These are phyloP conservation scores for Leuctra nigra DNA, from an alignment of 2,888 invertebrate species.

Conservation along the genomic window DNA sequence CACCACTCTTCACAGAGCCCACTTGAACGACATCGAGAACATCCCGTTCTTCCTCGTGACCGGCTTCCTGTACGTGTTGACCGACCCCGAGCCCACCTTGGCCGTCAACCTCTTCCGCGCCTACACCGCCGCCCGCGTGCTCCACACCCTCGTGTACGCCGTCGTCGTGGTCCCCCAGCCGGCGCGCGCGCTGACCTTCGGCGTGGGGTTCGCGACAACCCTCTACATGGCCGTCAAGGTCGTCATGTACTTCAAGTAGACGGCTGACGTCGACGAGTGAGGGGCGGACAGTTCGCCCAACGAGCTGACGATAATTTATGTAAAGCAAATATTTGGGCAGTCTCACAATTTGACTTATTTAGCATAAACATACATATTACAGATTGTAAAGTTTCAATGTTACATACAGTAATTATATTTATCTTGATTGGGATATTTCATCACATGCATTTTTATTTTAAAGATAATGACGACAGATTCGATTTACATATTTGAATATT, in stretches of 20 bases:
- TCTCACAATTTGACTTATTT: no score
- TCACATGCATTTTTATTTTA: no score
- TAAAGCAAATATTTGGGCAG: no score
- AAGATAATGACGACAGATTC: no score
- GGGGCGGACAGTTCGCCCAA: no score
- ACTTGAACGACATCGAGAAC: conserved; percentile 66
- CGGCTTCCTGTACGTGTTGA: conserved; percentile 53
- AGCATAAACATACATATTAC: no score
- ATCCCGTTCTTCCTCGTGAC: conserved; percentile 57
- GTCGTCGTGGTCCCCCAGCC: conserved; percentile 55
- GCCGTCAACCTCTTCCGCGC: conserved; percentile 51
- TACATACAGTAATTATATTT: no score
- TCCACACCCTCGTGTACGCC: conserved; percentile 60
- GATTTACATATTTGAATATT: no score
- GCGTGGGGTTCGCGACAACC: conserved; percentile 41
- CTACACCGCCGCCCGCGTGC: conserved; percentile 48
- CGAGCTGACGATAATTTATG: no score
- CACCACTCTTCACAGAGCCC: conserved; percentile 50
- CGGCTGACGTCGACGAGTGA: no score
- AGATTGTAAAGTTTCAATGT: no score
- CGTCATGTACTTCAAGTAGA: conserved; percentile 4
- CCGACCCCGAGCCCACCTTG: conserved; percentile 45
- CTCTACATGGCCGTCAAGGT: conserved; percentile 44
- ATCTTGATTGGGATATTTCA: no score
- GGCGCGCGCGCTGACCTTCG: conserved; percentile 43